Percentiles rank a stretch among this genome's conserved stretches.
These are phyloP conservation scores for Eueremaeus valkanovi DNA, from an alignment of 2,888 invertebrate genomes.

Conservation along the genomic window DNA sequence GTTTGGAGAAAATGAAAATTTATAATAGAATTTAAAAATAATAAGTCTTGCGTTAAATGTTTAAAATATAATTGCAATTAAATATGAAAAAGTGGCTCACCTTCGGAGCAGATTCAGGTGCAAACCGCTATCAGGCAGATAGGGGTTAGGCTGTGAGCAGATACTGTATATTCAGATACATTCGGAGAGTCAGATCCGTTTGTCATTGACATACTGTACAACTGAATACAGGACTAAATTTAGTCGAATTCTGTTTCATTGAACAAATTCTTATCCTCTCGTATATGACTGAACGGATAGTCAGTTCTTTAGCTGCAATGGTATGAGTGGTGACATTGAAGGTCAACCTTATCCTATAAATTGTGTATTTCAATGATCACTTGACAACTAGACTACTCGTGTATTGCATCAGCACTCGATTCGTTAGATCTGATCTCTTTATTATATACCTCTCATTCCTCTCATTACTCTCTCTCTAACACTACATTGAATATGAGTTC, in stretches of 20 bases:
- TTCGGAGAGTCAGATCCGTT: too few species aligned
- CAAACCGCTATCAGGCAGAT: not conserved
- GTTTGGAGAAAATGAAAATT: too few species aligned
- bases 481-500: not conserved
- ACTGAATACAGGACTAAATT: constrained; percentile 22
- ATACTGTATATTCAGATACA: too few species aligned
- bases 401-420: constrained; percentile 6
- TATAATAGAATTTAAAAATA: too few species aligned
- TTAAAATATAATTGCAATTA: too few species aligned
- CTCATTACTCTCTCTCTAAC: not conserved
- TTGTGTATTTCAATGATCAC: not conserved
- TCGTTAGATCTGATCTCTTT: not conserved
- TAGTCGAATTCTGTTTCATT: constrained; percentile 17
- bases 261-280: constrained; percentile 19
- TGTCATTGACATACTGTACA: constrained; percentile 32
- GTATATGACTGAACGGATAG: not conserved
- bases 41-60: too few species aligned
- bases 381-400: constrained; percentile 7
- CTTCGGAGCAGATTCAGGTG: constrained; percentile 20
- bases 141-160: not conserved
- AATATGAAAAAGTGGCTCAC: constrained; percentile 12
- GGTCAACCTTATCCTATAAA: constrained; percentile 10
- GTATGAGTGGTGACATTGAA: constrained; percentile 20
- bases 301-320: not conserved
- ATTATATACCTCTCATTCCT: not conserved